Percentiles rank a stretch among this genome's conserved stretches.
Evolutionary conservation across 2,113 vertebrate species (phyloP).

Genomic region (Setophaga petechia): DNA sequence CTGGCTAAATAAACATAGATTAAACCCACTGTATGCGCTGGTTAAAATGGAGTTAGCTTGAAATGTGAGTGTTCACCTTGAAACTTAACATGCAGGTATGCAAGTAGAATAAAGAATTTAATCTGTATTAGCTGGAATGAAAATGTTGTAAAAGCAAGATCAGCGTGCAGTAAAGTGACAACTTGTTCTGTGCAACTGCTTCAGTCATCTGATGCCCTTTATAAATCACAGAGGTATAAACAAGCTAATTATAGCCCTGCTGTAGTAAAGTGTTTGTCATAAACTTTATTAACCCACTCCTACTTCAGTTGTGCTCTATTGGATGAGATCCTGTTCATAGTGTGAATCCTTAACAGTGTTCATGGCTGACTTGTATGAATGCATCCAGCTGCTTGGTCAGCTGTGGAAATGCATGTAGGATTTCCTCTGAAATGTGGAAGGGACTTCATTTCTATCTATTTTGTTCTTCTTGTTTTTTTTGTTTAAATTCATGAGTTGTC

Average conservation of each 20-base stretch:
- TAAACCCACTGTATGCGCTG: neutral
- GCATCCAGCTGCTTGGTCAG: neutral
- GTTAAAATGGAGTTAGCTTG: neutral
- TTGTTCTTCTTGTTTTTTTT: neutral
- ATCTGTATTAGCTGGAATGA: neutral
- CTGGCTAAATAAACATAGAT: neutral
- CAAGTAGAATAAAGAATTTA: neutral
- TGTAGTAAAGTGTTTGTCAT: conserved; percentile 1
- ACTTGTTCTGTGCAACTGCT: neutral
- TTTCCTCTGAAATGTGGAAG: neutral
- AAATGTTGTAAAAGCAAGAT: neutral
- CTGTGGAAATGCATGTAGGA: neutral
- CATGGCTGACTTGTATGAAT: neutral
- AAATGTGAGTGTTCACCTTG: neutral
- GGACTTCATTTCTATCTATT: neutral
- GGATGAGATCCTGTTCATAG: neutral
- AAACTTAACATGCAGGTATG: neutral
- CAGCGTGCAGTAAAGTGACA: neutral
- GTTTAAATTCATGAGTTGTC: neutral
- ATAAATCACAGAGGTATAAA: conserved; percentile 36
- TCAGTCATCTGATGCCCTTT: conserved; percentile 29
- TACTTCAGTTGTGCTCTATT: neutral
- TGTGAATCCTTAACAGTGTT: neutral
- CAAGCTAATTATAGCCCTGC: conserved; percentile 44
- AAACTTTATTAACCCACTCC: conserved; percentile 23